phyloP scores from a whole-genome alignment of 64 coral and sea anemone genomes.

The Platygyra sinensis region DNA sequence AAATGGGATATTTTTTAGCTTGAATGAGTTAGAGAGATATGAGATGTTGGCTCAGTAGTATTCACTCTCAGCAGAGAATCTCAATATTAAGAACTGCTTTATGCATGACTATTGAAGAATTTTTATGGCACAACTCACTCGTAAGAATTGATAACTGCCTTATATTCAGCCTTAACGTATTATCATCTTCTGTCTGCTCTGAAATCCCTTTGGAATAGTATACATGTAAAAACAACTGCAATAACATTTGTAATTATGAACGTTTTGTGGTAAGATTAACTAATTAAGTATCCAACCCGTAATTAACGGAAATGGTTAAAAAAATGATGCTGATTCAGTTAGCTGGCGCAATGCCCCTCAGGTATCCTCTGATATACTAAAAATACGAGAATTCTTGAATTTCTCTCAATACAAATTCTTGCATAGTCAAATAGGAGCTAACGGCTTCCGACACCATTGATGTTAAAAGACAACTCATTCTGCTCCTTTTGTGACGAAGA shows the following conservation, averaged over 20 bases:
- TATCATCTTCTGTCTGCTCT: conserved; percentile 9
- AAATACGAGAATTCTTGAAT: too few relatives aligned
- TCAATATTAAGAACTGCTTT: background rate
- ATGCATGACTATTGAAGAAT: background rate
- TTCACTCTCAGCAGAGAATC: conserved; percentile 3
- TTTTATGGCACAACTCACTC: conserved; percentile 25
- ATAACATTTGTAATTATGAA: background rate
- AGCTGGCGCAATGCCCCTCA: background rate
- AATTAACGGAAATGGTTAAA: conserved; percentile 26
- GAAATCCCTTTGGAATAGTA: conserved; percentile 11
- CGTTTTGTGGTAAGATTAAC: background rate
- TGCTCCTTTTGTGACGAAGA: conserved; percentile 20
- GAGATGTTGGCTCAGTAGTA: background rate
- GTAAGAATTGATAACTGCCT: conserved; percentile 34
- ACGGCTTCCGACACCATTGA: background rate
- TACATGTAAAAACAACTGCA: background rate
- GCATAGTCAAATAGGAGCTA: background rate
- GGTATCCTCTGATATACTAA: background rate
- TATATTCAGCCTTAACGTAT: conserved; percentile 31
- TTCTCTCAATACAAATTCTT: too few relatives aligned
- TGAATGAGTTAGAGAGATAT: conserved; percentile 32
- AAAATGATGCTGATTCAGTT: background rate
- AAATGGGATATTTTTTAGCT: conserved; percentile 40
- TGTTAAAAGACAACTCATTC: conserved; percentile 12
- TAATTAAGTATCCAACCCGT: background rate